These are phyloP conservation scores for Torymus texanus DNA, from an alignment of 2,888 invertebrate genomes.

Conservation along the genomic window DNA sequence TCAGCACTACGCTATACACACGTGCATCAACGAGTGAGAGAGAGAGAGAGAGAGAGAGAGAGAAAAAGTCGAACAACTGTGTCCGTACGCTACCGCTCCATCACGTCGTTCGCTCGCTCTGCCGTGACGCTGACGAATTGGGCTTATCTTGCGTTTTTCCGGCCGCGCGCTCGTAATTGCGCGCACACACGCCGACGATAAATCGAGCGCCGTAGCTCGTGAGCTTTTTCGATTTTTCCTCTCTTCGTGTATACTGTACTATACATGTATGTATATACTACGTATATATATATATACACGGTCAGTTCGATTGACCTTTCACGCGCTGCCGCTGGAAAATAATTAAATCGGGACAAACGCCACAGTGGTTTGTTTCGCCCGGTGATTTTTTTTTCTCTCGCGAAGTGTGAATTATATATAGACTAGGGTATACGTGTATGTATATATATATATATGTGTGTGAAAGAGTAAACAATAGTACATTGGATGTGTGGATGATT, in stretches of 20 bases:
- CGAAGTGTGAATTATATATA: too few species aligned
- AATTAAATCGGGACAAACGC: too few species aligned
- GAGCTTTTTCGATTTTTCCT: background rate
- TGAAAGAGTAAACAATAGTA: too few species aligned
- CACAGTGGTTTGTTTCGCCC: too few species aligned
- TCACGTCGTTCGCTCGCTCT: background rate
- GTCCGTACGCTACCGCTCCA: background rate
- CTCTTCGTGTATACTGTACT: background rate
- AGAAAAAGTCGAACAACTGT: constrained; percentile 17
- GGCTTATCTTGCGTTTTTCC: constrained; percentile 52
- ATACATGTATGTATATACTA: background rate
- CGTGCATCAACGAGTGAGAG: background rate
- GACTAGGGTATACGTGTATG: too few species aligned
- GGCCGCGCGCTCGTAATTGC: constrained; percentile 29
- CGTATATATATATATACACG: background rate
- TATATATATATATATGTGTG: too few species aligned
- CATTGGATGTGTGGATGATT: too few species aligned
- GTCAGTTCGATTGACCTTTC: background rate
- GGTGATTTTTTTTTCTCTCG: too few species aligned
- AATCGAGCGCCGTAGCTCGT: constrained; percentile 32
- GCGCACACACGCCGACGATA: constrained; percentile 26
- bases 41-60: background rate
- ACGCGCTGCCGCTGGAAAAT: too few species aligned
- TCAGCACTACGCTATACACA: too few species aligned
- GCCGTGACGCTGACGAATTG: constrained; percentile 54